Evolutionary conservation across 2,888 invertebrate genomes (phyloP).

Genomic region (Acanthococcus lagerstroemiae): DNA sequence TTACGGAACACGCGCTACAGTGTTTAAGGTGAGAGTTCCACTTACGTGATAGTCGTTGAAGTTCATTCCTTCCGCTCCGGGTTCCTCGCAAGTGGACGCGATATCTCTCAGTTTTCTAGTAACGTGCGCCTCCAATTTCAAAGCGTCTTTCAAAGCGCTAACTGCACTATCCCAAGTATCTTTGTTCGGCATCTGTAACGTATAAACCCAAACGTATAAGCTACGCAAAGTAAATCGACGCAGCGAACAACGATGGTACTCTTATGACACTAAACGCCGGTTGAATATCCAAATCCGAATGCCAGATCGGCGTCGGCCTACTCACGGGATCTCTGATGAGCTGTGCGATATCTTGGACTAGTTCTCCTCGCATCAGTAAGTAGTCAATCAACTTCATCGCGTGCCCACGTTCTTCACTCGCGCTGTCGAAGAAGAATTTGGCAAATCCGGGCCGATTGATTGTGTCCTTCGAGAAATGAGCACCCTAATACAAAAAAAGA

Average conservation of each 20-base stretch:
- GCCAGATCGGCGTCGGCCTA: too few species aligned
- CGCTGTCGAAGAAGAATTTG: conserved; percentile 72
- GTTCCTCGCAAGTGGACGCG: conserved; percentile 58
- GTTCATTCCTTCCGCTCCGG: conserved; percentile 36
- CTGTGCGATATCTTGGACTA: conserved; percentile 52
- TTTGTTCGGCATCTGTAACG: conserved; percentile 39
- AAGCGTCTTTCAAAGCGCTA: conserved; percentile 62
- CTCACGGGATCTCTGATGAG: conserved; percentile 46
- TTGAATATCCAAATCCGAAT: neutral
- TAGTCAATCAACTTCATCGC: conserved; percentile 81
- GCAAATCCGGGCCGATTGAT: conserved; percentile 80
- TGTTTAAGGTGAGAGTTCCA: too few species aligned
- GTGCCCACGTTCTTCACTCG: conserved; percentile 78
- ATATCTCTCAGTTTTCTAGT: conserved; percentile 63
- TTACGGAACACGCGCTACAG: too few species aligned
- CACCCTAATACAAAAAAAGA: conserved; percentile 46
- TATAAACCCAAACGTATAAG: too few species aligned
- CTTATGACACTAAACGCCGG: too few species aligned
- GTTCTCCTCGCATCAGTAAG: conserved; percentile 71
- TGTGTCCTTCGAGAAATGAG: conserved; percentile 65
- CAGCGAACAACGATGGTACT: neutral
- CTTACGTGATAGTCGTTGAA: conserved; percentile 76
- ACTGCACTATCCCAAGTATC: conserved; percentile 52
- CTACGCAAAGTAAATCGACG: neutral
- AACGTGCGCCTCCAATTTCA: conserved; percentile 65